Base-by-base conservation (phyloP, 2,797 vertebrate genomes). In the Petrocephalus schoutedeni region DNA sequence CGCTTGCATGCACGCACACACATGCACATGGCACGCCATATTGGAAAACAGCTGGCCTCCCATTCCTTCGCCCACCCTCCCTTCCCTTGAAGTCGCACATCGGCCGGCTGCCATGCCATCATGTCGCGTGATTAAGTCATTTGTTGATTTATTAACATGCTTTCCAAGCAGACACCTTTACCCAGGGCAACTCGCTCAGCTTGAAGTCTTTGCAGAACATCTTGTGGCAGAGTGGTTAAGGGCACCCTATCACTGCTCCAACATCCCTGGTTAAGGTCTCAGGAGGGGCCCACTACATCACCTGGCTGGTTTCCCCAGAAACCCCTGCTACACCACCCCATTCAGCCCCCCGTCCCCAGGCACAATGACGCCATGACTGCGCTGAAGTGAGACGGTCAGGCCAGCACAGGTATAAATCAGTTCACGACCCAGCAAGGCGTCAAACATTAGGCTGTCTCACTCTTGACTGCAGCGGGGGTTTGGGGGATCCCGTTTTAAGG, bases 41-140 rank as follows among this genome's bases (percentile, higher is more conserved):
- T 88, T 85, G 41, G 83, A 64, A 84, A 88, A 61, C 57, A 59
- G 74, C 80, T 84, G 54, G 74, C 74, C 86, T 56, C 51, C 86
- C 64, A 12, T 87, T 61, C 19, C 61, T 74, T 23, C 21, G 8
- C 21, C 86, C 45, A 51, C 61, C 59, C 21, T 45, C 28, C n/a
- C 49, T 23, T 8, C 64, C 86, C 45, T 49, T 85, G 84, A 56
- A 57, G 28, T 58, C 6, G 23, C 51, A 58, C 84, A 58, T 85
- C 54, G 54, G 51, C 54, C 54, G 84, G 32, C 41, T 87, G 61
- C 86, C n/a, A 49, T 67, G 19, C 58, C 32, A 36, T 87, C 86
- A 87, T 61, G 59, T 28, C n/a, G n/a, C 59, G 21, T 71, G 58
- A 87, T 67, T 83, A 83, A 83, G 80, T 51, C 45, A 83, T 83